phyloP scores from a whole-genome alignment of 2,797 vertebrate genomes.

The Microctenopoma lineatum region DNA sequence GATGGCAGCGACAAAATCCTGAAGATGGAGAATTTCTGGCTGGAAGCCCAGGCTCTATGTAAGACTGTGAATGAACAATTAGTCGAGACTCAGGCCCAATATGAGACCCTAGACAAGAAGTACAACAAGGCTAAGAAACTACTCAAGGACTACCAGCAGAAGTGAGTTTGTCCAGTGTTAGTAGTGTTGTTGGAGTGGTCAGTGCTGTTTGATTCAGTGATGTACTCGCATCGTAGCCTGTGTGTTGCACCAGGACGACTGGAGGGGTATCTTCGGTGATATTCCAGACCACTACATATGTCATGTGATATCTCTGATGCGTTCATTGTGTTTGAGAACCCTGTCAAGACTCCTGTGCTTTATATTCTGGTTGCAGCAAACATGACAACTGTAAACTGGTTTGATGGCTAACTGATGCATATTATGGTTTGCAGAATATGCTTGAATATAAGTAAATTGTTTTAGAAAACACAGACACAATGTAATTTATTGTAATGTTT shows the following conservation, averaged over 20 bases:
- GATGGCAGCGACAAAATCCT: conserved; percentile 88
- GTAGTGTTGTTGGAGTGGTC: neutral
- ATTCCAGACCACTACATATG: too few relatives aligned
- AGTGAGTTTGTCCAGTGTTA: conserved; percentile 83
- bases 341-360: too few relatives aligned
- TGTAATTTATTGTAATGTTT: too few relatives aligned
- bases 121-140: conserved; percentile 95
- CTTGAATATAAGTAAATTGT: too few relatives aligned
- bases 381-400: too few relatives aligned
- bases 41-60: conserved; percentile 91
- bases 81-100: conserved; percentile 88
- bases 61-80: conserved; percentile 90
- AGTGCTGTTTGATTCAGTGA: neutral
- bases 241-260: too few relatives aligned
- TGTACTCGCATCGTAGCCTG: neutral
- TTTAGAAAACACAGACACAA: too few relatives aligned
- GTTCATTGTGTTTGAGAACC: too few relatives aligned
- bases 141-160: conserved; percentile 93
- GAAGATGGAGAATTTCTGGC: conserved; percentile 91
- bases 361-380: too few relatives aligned
- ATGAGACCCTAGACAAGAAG: conserved; percentile 92
- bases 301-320: too few relatives aligned
- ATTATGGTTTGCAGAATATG: neutral
- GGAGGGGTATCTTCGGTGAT: too few relatives aligned
- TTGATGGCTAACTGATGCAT: too few relatives aligned